These are phyloP conservation scores for Epirrita christyi DNA, from an alignment of 2,888 invertebrate species.

Conservation along the genomic window DNA sequence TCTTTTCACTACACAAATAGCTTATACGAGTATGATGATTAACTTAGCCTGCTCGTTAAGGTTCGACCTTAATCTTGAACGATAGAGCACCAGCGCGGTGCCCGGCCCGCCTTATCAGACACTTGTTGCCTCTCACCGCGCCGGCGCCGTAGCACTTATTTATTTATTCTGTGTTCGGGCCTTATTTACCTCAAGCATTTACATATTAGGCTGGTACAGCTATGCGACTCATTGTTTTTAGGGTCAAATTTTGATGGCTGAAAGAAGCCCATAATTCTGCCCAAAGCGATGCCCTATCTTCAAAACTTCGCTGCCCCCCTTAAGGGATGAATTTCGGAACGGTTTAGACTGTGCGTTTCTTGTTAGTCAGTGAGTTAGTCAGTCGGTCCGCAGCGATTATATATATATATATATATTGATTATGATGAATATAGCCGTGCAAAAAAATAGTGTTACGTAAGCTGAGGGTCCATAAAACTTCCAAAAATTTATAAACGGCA, in stretches of 20 bases:
- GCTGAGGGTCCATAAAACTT: slow-evolving; percentile 9
- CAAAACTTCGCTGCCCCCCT: no score
- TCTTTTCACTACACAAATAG: slow-evolving; percentile 26
- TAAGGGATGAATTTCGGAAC: no score
- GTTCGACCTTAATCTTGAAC: slow-evolving; percentile 82
- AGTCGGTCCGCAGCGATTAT: no score
- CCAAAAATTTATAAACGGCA: slow-evolving; percentile 16
- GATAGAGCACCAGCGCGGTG: slow-evolving; percentile 67
- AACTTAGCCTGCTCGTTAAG: slow-evolving; percentile 50
- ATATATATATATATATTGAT: no score
- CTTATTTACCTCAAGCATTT: slow-evolving; percentile 50
- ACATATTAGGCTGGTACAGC: slow-evolving; percentile 32
- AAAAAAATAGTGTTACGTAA: slow-evolving; percentile 19
- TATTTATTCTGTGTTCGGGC: slow-evolving; percentile 29
- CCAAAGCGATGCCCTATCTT: no score
- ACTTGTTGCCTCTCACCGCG: slow-evolving; percentile 64
- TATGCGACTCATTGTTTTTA: background rate
- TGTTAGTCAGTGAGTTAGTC: no score
- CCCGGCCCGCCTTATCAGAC: slow-evolving; percentile 69
- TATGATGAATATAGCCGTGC: no score
- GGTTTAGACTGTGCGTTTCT: no score
- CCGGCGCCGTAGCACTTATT: slow-evolving; percentile 31
- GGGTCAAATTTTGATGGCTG: no score
- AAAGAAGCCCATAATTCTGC: no score
- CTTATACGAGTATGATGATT: slow-evolving; percentile 31